These are phyloP conservation scores for Chymomyza fuscimana DNA, from an alignment of 2,888 invertebrate species.

Conservation along the genomic window DNA sequence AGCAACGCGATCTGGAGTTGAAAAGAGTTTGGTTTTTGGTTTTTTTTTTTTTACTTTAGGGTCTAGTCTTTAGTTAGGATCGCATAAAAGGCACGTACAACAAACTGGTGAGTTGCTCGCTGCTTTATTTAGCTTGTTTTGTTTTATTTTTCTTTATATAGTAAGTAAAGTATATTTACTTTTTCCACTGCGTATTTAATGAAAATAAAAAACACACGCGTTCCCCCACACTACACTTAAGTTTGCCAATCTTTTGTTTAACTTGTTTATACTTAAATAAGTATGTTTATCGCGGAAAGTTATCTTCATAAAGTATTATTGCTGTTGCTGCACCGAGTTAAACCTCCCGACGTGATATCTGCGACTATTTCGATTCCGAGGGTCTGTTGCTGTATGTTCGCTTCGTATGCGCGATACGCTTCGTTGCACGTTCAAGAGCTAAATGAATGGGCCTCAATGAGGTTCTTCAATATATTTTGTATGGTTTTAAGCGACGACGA, in stretches of 20 bases:
- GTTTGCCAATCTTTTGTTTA: not conserved
- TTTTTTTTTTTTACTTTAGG: not conserved
- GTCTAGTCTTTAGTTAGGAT: not conserved
- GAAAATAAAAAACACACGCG: slow-evolving; percentile 8
- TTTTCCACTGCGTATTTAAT: not conserved
- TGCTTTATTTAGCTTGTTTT: not conserved
- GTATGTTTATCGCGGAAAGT: slow-evolving; percentile 39
- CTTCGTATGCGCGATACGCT: slow-evolving; percentile 43
- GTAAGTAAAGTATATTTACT: not conserved
- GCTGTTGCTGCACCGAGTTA: slow-evolving; percentile 4
- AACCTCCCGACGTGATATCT: not conserved
- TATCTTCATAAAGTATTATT: slow-evolving; percentile 57
- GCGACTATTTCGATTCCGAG: slow-evolving; percentile 10
- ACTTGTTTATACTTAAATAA: not conserved
- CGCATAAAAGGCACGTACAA: not conserved
- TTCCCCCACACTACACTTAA: not conserved
- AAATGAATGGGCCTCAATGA: slow-evolving; percentile 57
- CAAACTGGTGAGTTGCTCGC: not conserved
- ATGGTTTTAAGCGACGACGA: slow-evolving; percentile 8
- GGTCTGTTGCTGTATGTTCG: slow-evolving; percentile 7
- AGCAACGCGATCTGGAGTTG: slow-evolving; percentile 78
- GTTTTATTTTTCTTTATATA: slow-evolving; percentile 6
- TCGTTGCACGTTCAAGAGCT: slow-evolving; percentile 51
- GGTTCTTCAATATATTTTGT: slow-evolving; percentile 57
- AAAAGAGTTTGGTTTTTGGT: not conserved